Evolutionary conservation across 2,797 vertebrate genomes (phyloP), one percentile per base, ranked within the genome.

Genomic region (Eulemur rubriventer): DNA sequence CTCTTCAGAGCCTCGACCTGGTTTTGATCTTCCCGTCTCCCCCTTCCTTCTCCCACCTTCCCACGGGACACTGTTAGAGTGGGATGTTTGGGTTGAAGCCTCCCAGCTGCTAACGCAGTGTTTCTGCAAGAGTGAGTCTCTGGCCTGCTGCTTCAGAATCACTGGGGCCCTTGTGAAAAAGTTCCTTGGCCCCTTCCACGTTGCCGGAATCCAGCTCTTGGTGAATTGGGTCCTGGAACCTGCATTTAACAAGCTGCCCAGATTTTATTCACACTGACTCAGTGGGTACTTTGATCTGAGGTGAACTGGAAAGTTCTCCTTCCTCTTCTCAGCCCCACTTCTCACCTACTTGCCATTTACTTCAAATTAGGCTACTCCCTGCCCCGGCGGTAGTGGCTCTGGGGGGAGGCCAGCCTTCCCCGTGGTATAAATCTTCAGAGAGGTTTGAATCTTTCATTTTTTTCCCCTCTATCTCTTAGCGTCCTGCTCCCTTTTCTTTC

Each of bases 91-190:
- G 52, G 17, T 43, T 65, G 22, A 41, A 48, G 10, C n/a, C 41
- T 59, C 46, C 3, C 41, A 50, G 26, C 48, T 1, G 1, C 16
- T 0, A 4, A 13, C 10, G 2, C 0, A 0, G 28, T 46, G 35
- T 55, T 65, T 76, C 38, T 59, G 6, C 0, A 1, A 1, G 9
- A 7, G 6, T n/a, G 50, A 18, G 26, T 57, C 4, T 67, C 41
- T 0, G 0, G 17, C 6, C 35, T 48, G 26, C 33, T n/a, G 38
- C 70, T 57, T 72, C 7, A 0, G 11, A 18, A 30, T 57, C 78
- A 4, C 20, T 0, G 22, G 50, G 46, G 33, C 72, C 35, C 26
- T 61, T 26, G 78, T 59, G 3, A 79, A 70, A 43, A 16, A 35
- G 41, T 24, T 24, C n/a, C 69, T 55, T 16, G 46, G 8, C 28